Evolutionary conservation across 1,140 invertebrate genomes (phyloP).

Genomic region (Euwallacea fornicatus): DNA sequence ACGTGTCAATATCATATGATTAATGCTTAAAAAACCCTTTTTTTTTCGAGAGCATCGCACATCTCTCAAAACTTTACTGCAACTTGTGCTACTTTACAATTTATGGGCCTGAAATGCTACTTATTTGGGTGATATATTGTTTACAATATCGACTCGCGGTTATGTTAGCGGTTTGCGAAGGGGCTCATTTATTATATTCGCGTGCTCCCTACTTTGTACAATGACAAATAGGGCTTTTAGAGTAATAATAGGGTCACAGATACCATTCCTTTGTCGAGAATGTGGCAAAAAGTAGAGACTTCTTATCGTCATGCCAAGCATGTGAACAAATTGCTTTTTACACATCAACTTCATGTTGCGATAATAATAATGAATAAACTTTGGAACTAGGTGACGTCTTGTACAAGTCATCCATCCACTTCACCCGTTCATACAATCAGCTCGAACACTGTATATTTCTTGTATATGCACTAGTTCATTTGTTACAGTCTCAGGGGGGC

Average conservation of each 20-base stretch:
- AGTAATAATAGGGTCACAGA: slow-evolving; percentile 14
- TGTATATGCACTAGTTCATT: slow-evolving; percentile 16
- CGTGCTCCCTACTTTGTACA: slow-evolving; percentile 21
- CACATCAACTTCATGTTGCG: background rate
- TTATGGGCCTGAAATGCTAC: slow-evolving; percentile 23
- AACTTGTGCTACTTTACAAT: slow-evolving; percentile 18
- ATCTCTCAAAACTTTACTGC: slow-evolving; percentile 5
- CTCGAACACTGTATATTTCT: background rate
- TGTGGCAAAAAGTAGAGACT: slow-evolving; percentile 7
- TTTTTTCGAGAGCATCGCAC: slow-evolving; percentile 8
- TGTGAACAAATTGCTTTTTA: background rate
- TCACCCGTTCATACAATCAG: background rate
- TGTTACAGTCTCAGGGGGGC: slow-evolving; percentile 7
- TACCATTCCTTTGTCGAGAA: slow-evolving; percentile 5
- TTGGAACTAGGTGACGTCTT: background rate
- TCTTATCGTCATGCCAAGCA: background rate
- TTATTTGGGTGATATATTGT: slow-evolving; percentile 26
- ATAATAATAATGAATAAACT: background rate
- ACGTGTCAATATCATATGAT: background rate
- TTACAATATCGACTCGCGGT: slow-evolving; percentile 29
- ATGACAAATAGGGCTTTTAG: slow-evolving; percentile 29
- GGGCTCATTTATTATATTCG: slow-evolving; percentile 24
- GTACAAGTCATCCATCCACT: background rate
- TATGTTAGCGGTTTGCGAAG: slow-evolving; percentile 20
- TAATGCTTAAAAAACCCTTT: background rate